Percentiles rank a stretch among this genome's conserved stretches.
Conservation (phyloP, 2,888 invertebrate genomes). For the Pristionchus entomophagus region DNA sequence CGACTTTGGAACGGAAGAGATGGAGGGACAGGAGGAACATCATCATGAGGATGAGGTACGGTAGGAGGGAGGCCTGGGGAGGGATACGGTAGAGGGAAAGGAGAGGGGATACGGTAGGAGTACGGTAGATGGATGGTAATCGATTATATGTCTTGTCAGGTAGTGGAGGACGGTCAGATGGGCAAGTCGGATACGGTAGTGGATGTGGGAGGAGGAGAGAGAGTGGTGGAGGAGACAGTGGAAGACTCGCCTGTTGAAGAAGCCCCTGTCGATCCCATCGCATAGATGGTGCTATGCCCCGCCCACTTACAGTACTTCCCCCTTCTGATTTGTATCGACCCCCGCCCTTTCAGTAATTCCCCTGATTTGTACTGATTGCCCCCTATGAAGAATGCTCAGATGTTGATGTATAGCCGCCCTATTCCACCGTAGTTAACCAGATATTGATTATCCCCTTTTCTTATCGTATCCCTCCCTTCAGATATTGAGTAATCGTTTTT, state of each 20-base stretch:
- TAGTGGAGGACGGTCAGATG: background rate
- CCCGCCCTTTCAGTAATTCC: background rate
- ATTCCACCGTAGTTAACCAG: too few relatives aligned
- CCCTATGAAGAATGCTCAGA: too few relatives aligned
- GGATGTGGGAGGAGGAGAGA: conserved; percentile 16
- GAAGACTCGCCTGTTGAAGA: background rate
- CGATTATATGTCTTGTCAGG: background rate
- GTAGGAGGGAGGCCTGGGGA: too few relatives aligned
- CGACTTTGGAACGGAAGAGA: conserved; percentile 21
- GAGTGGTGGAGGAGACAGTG: conserved; percentile 40
- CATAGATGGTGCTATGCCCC: too few relatives aligned
- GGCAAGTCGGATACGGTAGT: conserved; percentile 40
- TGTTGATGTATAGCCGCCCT: too few relatives aligned
- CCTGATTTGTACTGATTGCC: background rate
- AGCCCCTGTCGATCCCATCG: background rate
- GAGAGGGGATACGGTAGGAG: background rate
- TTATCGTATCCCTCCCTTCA: too few relatives aligned
- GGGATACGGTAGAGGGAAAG: background rate
- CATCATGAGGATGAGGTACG: conserved; percentile 4
- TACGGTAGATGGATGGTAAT: background rate
- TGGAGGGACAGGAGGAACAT: conserved; percentile 45
- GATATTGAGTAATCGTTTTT: too few relatives aligned
- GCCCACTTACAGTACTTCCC: background rate
- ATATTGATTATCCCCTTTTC: too few relatives aligned
- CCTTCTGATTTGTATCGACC: background rate